These are phyloP conservation scores for Unio pictorum DNA, from an alignment of 2,888 invertebrate genomes.

Conservation along the genomic window DNA sequence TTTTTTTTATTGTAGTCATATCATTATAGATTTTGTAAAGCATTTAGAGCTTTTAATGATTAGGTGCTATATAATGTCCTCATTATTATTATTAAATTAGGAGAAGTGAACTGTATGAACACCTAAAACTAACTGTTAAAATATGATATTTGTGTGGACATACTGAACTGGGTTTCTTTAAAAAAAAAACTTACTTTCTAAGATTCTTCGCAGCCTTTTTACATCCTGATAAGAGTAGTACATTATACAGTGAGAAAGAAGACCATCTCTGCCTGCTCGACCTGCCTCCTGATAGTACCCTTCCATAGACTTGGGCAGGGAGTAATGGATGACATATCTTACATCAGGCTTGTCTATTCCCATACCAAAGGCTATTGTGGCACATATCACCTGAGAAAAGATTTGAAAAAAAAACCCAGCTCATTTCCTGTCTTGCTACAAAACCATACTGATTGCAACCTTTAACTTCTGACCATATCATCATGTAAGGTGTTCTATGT, in stretches of 20 bases:
- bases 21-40: no score
- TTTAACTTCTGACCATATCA: no score
- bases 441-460: no score
- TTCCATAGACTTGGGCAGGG: constrained; percentile 94
- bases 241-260: constrained; percentile 85
- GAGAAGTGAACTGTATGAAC: neutral
- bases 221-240: constrained; percentile 89
- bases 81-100: neutral
- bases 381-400: constrained; percentile 69
- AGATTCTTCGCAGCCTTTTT: constrained; percentile 67
- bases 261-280: constrained; percentile 94
- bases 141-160: neutral
- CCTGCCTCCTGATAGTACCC: constrained; percentile 99
- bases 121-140: neutral
- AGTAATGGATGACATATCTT: constrained; percentile 89
- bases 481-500: no score
- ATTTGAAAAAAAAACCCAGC: no score
- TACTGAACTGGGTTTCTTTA: neutral
- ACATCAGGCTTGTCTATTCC: constrained; percentile 73
- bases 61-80: no score
- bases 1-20: no score
- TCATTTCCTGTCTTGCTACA: no score
- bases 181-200: constrained; percentile 63
- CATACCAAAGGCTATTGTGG: constrained; percentile 73
- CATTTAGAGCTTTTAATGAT: no score